Percentiles rank a stretch among this genome's conserved stretches.
Evolutionary conservation across 2,113 vertebrate species (phyloP).

Genomic region (Rafetus swinhoei): DNA sequence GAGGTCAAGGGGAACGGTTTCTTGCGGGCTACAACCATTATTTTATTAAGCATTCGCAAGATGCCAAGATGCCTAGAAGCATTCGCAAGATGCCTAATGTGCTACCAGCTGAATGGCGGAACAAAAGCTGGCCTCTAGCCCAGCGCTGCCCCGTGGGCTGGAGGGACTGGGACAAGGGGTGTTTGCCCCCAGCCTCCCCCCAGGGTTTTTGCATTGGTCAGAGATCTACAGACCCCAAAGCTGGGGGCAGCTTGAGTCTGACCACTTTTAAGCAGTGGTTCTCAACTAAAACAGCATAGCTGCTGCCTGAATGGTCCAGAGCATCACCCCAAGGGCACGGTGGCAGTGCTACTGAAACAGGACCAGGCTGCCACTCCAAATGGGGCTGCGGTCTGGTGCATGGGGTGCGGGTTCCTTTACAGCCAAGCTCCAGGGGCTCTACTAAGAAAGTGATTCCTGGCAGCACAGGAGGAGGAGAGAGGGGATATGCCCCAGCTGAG

Average conservation of each 20-base stretch:
- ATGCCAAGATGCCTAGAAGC: too few species aligned
- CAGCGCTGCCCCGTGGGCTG: not conserved
- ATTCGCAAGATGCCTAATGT: not conserved
- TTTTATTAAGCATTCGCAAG: not conserved
- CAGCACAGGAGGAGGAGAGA: not conserved
- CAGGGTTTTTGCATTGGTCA: not conserved
- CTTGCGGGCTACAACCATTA: not conserved
- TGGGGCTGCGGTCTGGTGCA: not conserved
- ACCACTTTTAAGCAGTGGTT: not conserved
- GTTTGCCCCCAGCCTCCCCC: not conserved
- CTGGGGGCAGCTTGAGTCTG: not conserved
- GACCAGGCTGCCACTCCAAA: not conserved
- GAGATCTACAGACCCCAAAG: not conserved
- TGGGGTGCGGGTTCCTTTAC: too few species aligned
- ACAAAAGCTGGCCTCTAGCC: not conserved
- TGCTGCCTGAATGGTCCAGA: not conserved
- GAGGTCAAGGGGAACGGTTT: conserved; percentile 2
- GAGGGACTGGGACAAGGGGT: not conserved
- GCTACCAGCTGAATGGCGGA: not conserved
- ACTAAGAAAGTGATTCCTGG: not conserved
- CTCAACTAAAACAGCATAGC: not conserved
- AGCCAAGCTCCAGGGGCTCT: not conserved
- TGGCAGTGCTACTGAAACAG: not conserved
- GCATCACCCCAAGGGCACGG: not conserved
- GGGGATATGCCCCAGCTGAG: not conserved